Base-by-base conservation (phyloP, 2,888 invertebrate species). In the Drepana falcataria region DNA sequence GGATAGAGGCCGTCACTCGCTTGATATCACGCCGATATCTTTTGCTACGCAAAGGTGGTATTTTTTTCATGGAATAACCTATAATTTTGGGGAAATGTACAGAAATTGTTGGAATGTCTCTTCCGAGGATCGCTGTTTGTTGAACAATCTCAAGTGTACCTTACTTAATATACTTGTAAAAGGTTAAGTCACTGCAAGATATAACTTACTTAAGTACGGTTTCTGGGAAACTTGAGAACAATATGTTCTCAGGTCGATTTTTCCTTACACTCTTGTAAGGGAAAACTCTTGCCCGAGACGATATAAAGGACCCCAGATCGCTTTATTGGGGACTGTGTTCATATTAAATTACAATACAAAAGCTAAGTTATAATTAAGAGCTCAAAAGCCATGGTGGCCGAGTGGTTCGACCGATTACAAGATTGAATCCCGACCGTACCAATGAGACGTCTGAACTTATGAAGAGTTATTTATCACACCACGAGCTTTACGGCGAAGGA, bases 1-100 rank as follows among this genome's bases (percentile, higher is more conserved):
- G 79, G 83, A 83, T 85, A 75, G 77, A 73, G 68, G 56, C 63
- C 71, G 81, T 81, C 84, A 75, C 70, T 66, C 71, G 68, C 64
- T 64, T 62, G 74, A 71, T 76, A 76, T 71, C 69, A 64, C 55
- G 64, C 67, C 74, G 80, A 78, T 81, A 79, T 64, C 71, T 72
- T 64, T 56, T 64, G 61, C 57, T 68, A 69, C 72, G 75, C 78
- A 75, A 77, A 79, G 71, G 79, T 72, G 73, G 67, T 69, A 68
- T 73, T 75, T 60, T 40, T 51, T 51, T 40, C 51, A 41, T 34
- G 51, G 40, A 51, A 51, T 51, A 51, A 34, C 33, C 51, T 34
- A 41, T 51, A 41, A 51, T 51, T 33, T 51, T 3, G 7, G 33
- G 9, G 33, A 34, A 41, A 51, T 40, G 40, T 51, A 51, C 37